Evolutionary conservation across 2,113 vertebrate species (phyloP).

Genomic region (Callipepla squamata): DNA sequence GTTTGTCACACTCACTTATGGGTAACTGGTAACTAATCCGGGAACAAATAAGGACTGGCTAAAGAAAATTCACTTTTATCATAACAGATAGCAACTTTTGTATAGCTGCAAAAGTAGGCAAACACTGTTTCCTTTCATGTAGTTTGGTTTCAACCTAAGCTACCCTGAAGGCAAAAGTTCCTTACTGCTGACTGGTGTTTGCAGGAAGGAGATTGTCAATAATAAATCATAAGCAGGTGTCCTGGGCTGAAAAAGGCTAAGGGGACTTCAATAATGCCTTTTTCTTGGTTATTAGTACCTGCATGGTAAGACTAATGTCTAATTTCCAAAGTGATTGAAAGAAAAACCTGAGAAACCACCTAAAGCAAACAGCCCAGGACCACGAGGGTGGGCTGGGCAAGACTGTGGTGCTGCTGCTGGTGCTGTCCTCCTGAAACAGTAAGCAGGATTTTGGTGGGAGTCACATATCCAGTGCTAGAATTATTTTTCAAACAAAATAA

Average conservation of each 20-base stretch:
- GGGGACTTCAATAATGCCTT: slow-evolving; percentile 25
- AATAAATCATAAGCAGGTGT: slow-evolving; percentile 76
- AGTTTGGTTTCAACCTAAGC: slow-evolving; percentile 59
- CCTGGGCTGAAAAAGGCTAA: neutral
- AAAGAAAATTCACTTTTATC: neutral
- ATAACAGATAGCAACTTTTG: neutral
- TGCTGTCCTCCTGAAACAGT: neutral
- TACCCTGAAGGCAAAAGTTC: slow-evolving; percentile 59
- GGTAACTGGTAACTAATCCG: too few relatives aligned
- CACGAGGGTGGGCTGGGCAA: neutral
- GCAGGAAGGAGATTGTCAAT: slow-evolving; percentile 72
- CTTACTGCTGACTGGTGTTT: neutral
- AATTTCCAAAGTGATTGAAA: neutral
- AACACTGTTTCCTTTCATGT: slow-evolving; percentile 55
- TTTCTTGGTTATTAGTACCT: slow-evolving; percentile 43
- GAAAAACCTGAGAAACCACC: neutral
- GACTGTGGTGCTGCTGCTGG: neutral
- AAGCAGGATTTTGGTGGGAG: neutral
- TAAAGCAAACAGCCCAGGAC: neutral
- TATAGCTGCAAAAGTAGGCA: slow-evolving; percentile 48
- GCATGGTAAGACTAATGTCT: neutral
- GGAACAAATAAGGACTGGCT: neutral
- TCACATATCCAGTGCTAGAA: neutral
- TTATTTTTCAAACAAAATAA: neutral
- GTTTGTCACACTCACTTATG: neutral